Evolutionary conservation across 2,113 vertebrate genomes (phyloP).

Genomic region (Labrus mixtus): DNA sequence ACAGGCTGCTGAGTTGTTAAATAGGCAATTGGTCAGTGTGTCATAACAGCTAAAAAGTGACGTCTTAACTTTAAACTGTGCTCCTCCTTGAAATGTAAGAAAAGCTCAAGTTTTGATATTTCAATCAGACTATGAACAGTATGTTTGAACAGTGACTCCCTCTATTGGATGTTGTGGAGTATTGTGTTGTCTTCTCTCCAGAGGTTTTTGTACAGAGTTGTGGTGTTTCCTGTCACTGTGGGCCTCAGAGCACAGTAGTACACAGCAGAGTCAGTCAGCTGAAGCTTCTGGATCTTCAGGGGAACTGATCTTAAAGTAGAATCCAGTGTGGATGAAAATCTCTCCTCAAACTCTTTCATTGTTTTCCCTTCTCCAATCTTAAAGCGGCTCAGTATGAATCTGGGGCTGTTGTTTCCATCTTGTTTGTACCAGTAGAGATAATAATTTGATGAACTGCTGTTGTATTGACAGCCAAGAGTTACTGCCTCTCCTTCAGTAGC

Average conservation of each 20-base stretch:
- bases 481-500: constrained; percentile 10
- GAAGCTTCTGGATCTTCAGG: constrained; percentile 41
- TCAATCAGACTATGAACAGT: no score
- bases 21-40: no score
- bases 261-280: not conserved
- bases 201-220: not conserved
- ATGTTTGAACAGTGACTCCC: no score
- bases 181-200: not conserved
- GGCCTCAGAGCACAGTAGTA: no score
- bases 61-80: no score
- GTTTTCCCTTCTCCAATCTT: not conserved
- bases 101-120: no score
- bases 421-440: constrained; percentile 34
- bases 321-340: constrained; percentile 17
- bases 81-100: no score
- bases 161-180: no score
- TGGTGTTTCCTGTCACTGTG: no score
- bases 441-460: not conserved
- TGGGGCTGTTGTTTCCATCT: not conserved
- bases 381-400: not conserved
- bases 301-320: constrained; percentile 7
- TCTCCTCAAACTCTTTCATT: not conserved
- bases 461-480: constrained; percentile 13
- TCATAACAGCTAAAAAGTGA: no score
- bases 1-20: no score